These are phyloP conservation scores for Chorisops tibialis DNA, from an alignment of 2,888 invertebrate genomes.

Conservation along the genomic window DNA sequence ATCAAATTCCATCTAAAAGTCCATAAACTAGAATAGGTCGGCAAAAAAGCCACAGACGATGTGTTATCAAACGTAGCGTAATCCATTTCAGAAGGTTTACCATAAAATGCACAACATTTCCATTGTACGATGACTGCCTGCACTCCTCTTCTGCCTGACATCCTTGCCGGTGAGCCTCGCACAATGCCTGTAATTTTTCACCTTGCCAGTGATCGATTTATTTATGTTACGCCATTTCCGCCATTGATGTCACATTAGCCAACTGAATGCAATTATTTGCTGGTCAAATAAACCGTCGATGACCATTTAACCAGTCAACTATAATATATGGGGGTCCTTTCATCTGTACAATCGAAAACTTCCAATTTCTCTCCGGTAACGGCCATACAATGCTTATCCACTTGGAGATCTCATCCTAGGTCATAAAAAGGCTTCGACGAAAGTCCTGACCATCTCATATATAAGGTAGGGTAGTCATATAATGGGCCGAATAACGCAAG, in stretches of 20 bases:
- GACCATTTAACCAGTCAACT: conserved; percentile 22
- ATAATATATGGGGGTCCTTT: conserved; percentile 6
- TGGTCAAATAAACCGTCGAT: conserved; percentile 27
- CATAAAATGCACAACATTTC: no score
- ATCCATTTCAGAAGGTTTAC: no score
- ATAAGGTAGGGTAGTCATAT: not conserved
- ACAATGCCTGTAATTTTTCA: conserved; percentile 2
- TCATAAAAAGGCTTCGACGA: conserved; percentile 17
- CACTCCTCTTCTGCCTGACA: no score
- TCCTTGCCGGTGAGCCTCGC: no score
- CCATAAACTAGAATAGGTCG: no score
- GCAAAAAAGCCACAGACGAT: no score
- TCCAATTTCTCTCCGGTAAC: not conserved
- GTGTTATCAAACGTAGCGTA: no score
- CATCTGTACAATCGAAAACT: not conserved
- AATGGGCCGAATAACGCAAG: conserved; percentile 18
- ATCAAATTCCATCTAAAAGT: no score
- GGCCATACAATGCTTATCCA: conserved; percentile 9
- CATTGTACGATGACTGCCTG: no score
- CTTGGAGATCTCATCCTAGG: conserved; percentile 12
- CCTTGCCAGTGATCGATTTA: conserved; percentile 8
- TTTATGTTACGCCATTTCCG: conserved; percentile 5
- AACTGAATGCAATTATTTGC: conserved; percentile 27
- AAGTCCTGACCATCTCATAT: conserved; percentile 6
- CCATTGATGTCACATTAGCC: conserved; percentile 20